Conservation (phyloP, 2,888 invertebrate species). For the Hemithea aestivaria region DNA sequence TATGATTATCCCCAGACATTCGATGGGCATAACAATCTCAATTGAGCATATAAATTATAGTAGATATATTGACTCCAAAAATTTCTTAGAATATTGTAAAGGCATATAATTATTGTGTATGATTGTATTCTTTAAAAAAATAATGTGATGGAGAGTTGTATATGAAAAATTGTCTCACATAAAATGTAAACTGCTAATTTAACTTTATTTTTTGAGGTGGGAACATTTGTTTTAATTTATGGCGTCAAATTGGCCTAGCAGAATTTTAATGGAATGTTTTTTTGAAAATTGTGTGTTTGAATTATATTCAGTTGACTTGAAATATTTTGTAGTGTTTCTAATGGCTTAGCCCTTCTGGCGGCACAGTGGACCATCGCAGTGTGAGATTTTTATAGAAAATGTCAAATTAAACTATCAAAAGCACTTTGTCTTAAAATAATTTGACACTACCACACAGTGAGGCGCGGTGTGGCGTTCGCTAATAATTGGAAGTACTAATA, state of each 20-base stretch:
- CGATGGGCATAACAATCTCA: conserved; percentile 59
- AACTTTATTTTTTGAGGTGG: conserved; percentile 34
- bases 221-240: conserved; percentile 8
- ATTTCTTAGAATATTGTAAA: conserved; percentile 61
- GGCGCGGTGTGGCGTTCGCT: too few species aligned
- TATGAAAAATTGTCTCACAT: conserved; percentile 25
- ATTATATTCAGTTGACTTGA: too few species aligned
- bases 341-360: too few species aligned
- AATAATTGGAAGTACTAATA: not conserved
- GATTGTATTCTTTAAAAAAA: conserved; percentile 59
- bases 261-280: not conserved
- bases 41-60: conserved; percentile 53
- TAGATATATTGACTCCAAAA: conserved; percentile 70
- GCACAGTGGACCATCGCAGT: too few species aligned
- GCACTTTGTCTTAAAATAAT: too few species aligned
- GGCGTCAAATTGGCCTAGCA: conserved; percentile 5
- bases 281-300: too few species aligned
- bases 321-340: too few species aligned
- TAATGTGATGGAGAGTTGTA: conserved; percentile 53
- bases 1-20: conserved; percentile 11
- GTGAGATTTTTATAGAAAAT: too few species aligned
- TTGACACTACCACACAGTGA: too few species aligned
- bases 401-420: too few species aligned
- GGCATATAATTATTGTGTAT: conserved; percentile 59
- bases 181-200: conserved; percentile 60